phyloP scores from a whole-genome alignment of 2,888 invertebrate species.

The Chesias legatella region DNA sequence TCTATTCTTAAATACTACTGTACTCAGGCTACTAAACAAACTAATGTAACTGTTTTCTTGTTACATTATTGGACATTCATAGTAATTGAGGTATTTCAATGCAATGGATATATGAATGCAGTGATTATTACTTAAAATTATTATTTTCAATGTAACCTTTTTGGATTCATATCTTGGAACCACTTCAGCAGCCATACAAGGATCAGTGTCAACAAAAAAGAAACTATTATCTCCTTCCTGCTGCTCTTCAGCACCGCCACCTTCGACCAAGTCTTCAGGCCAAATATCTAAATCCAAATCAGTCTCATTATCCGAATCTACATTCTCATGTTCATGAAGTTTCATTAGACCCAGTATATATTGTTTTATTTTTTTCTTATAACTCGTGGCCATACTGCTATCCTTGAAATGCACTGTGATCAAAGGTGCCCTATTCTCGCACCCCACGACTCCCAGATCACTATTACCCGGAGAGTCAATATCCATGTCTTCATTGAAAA shows the following conservation, averaged over 20 bases:
- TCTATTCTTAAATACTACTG: too few relatives aligned
- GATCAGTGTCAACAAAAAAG: slow-evolving; percentile 69
- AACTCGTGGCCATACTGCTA: slow-evolving; percentile 59
- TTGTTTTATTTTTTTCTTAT: slow-evolving; percentile 66
- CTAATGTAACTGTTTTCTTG: too few relatives aligned
- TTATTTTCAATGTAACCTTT: slow-evolving; percentile 39
- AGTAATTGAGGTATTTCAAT: too few relatives aligned
- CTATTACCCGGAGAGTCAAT: slow-evolving; percentile 60
- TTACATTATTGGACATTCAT: too few relatives aligned
- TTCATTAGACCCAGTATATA: slow-evolving; percentile 69
- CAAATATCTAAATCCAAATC: slow-evolving; percentile 64
- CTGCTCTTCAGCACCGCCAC: slow-evolving; percentile 25
- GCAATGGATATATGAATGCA: too few relatives aligned
- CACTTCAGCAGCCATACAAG: slow-evolving; percentile 41
- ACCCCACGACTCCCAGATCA: slow-evolving; percentile 57
- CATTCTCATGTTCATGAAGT: slow-evolving; percentile 43
- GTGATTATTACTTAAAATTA: too few relatives aligned
- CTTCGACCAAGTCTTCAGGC: slow-evolving; percentile 58
- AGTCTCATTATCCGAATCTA: slow-evolving; percentile 51
- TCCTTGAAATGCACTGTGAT: slow-evolving; percentile 71
- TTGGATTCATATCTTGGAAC: slow-evolving; percentile 55
- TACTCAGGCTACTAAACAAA: too few relatives aligned
- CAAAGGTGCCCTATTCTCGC: slow-evolving; percentile 63
- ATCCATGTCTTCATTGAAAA: slow-evolving; percentile 58
- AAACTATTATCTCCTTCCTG: slow-evolving; percentile 45